Base-by-base conservation (phyloP, 64 coral and sea anemone species). In the Montipora cactus region DNA sequence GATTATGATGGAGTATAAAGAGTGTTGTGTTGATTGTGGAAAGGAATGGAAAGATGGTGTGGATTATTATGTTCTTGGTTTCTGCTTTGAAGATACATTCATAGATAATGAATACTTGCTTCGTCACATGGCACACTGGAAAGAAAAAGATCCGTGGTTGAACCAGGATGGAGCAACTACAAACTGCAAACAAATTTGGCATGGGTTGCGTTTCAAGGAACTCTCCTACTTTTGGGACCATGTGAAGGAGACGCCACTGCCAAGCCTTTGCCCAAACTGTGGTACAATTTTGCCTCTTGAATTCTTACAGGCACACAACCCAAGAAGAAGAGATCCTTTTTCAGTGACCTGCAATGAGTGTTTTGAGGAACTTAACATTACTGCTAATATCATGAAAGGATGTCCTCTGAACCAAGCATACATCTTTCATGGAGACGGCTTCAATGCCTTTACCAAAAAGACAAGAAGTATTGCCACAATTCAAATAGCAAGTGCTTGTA, bases 381-480 rank as follows among this genome's bases (percentile, higher is more conserved):
- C 84, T 67, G 18, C 25, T 12, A 49, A 69, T 87, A 28, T 28
- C 48, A 77, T 89, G 50, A 50, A 37, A 28, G 87, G 87, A 9
- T 55, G 12, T 46, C 74, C 87, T 44, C 70, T 76, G 21, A 78
- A 89, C 22, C 87, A 89, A 28, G 87, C 74, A 14, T 55, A 59
- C 20, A 89, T 77, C 14, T 77, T 89, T 61, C 87, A 89, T 37
- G 72, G 46, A 44, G 87, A 89, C 78, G 75, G 72, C 8, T 89
- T 89, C 23, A 89, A 79, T 74, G 57, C 64, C 16, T 89, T 89
- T 13, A 78, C 18, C 5, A 78, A 89, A 51, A 76, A 47, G 59
- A 79, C 49, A 9, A 89, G 87, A 45, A 44, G 87, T 11, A 89
- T 78, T 22, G 87, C 87, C 37, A 64, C 87, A 8, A 77, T 79